These are phyloP conservation scores for Amphipyra berbera DNA, from an alignment of 2,888 invertebrate species.

Conservation along the genomic window DNA sequence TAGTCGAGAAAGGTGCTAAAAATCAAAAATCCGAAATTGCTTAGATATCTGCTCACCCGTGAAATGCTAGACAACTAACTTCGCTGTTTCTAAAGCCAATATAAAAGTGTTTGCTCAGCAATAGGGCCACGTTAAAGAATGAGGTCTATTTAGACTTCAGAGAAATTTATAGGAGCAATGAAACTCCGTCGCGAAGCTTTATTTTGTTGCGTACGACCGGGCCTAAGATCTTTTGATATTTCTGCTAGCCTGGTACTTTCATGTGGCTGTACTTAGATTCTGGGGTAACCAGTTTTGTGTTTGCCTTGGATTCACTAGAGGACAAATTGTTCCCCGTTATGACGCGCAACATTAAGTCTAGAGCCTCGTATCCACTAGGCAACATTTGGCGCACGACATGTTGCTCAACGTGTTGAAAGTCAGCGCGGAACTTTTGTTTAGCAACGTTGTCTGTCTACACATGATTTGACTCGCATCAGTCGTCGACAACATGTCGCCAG, in stretches of 20 bases:
- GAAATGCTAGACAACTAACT: conserved; percentile 7
- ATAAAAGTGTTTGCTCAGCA: conserved; percentile 42
- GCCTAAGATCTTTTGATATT: conserved; percentile 30
- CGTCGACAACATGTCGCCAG: no score
- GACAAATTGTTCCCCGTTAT: no score
- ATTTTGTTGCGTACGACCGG: conserved; percentile 47
- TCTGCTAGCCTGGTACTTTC: conserved; percentile 47
- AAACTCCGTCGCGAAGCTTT: conserved; percentile 40
- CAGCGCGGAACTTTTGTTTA: no score
- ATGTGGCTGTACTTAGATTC: background rate
- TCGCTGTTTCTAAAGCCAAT: conserved; percentile 27
- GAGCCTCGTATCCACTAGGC: no score
- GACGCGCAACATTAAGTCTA: no score
- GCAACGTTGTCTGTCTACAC: no score
- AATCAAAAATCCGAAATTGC: conserved; percentile 15
- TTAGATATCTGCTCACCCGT: conserved; percentile 8
- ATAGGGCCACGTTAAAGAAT: conserved; percentile 51
- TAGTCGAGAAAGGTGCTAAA: background rate
- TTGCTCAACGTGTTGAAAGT: no score
- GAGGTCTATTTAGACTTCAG: conserved; percentile 56
- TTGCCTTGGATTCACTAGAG: no score
- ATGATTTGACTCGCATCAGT: no score
- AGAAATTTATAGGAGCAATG: conserved; percentile 63
- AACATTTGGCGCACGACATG: no score
- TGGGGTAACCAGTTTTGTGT: conserved; percentile 16